These are phyloP conservation scores for Agrochola litura DNA, from an alignment of 2,888 invertebrate species.

Conservation along the genomic window DNA sequence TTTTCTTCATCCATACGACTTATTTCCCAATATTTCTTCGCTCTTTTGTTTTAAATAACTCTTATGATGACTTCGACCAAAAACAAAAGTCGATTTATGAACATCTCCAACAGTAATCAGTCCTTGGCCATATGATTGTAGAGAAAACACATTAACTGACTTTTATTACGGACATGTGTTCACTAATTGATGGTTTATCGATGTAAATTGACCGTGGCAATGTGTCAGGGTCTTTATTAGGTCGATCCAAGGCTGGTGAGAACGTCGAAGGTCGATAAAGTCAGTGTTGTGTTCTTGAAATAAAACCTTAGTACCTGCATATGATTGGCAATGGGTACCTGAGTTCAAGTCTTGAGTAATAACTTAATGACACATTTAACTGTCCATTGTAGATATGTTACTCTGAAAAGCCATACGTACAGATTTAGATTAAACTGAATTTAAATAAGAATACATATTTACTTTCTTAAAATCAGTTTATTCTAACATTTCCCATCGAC, in stretches of 20 bases:
- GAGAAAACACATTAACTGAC: conserved; percentile 12
- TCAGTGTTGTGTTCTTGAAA: conserved; percentile 21
- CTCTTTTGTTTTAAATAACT: not conserved
- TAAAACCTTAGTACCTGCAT: not conserved
- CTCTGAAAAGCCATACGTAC: not conserved
- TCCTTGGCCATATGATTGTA: conserved; percentile 1
- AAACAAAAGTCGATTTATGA: not conserved
- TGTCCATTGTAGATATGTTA: not conserved
- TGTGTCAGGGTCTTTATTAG: conserved; percentile 48
- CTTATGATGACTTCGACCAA: not conserved
- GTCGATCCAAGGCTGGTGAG: conserved; percentile 30
- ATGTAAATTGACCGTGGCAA: conserved; percentile 34
- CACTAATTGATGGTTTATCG: conserved; percentile 24
- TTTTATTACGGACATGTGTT: conserved; percentile 20
- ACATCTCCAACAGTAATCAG: not conserved
- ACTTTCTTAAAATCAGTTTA: no score
- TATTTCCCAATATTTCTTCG: not conserved
- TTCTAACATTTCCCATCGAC: no score
- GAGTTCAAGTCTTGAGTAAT: not conserved
- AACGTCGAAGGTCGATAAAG: conserved; percentile 22
- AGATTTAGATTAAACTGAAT: not conserved
- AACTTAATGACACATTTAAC: not conserved
- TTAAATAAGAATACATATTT: not conserved
- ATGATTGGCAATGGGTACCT: not conserved
- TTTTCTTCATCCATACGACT: not conserved